Evolutionary conservation across 2,888 invertebrate species (phyloP).

Genomic region (Sesia bembeciformis): DNA sequence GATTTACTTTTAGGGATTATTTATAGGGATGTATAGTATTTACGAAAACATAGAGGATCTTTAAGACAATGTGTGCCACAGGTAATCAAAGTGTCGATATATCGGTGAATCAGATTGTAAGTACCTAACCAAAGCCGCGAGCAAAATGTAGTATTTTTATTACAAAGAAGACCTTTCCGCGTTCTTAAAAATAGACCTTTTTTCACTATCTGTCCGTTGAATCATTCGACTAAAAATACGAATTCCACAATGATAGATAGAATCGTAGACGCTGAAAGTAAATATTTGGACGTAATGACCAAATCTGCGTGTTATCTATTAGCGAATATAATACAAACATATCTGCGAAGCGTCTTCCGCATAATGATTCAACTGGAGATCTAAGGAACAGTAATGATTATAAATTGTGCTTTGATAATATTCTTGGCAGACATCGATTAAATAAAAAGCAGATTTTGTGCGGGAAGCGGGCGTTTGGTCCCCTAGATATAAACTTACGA

Average conservation of each 20-base stretch:
- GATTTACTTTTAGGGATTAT: too few species aligned
- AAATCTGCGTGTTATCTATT: neutral
- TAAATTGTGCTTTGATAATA: conserved; percentile 2
- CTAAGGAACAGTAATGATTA: neutral
- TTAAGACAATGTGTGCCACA: too few species aligned
- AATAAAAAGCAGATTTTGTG: conserved; percentile 1
- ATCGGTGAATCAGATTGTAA: too few species aligned
- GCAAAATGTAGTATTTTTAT: too few species aligned
- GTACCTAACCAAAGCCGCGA: too few species aligned
- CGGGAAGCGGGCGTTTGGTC: conserved; percentile 3
- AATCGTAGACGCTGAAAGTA: neutral
- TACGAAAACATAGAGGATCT: too few species aligned
- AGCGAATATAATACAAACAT: neutral
- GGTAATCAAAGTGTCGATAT: too few species aligned
- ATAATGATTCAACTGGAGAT: conserved; percentile 3
- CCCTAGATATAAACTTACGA: conserved; percentile 1
- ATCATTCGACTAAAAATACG: neutral
- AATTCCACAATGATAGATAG: neutral
- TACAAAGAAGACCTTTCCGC: too few species aligned
- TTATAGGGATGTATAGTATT: too few species aligned
- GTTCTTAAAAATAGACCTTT: too few species aligned
- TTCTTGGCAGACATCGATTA: conserved; percentile 2
- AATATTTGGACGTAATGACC: neutral
- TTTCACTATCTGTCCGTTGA: neutral
- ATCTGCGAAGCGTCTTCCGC: neutral